Base-by-base conservation (phyloP, 1,140 invertebrate species). In the Papilio machaon region DNA sequence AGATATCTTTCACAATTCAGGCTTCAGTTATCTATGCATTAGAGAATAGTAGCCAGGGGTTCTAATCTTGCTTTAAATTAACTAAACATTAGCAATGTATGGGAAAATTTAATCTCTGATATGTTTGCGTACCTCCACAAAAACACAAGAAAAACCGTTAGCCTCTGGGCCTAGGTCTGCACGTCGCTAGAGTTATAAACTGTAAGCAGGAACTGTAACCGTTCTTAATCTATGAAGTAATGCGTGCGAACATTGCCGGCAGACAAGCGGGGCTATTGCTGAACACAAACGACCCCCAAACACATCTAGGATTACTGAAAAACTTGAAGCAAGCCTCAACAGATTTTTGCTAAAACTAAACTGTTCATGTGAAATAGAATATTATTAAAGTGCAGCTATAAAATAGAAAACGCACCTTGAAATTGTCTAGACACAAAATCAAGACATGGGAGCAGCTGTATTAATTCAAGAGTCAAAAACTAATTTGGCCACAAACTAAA, bases 311-410 rank as follows among this genome's bases (percentile, higher is more conserved):
- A 35, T 17, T 70, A 60, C 23, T 23, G 49, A 78, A 78, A 19
- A 38, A 77, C 47, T 35, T 77, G 30, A 30, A 52, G 49, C 43
- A 35, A 52, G 54, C 23, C 75, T 43, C 2, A 19, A 77, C 13
- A 38, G n/a, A n/a, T n/a, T 17, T 58, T 17, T 58, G n/a, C 54
- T 17, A 77, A 49, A 47, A 77, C 13, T 46, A 75, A 23, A 49
- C 49, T 35, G 73, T 73, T 74, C 7, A 46, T 38, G 73, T 76
- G 47, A 54, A 52, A 76, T 76, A 76, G 23, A 10, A 54, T 52
- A 52, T 30, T 76, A 60, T 35, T 10, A 35, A 78, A 58, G 75
- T 78, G 75, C 75, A 78, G 8, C 75, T 78, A 78, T 15, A 38
- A 58, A 47, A 15, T 49, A 54, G 47, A 76, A 76, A 52, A 52